Base-by-base conservation (phyloP, 2,888 invertebrate species). In the Ectobius pallidus region DNA sequence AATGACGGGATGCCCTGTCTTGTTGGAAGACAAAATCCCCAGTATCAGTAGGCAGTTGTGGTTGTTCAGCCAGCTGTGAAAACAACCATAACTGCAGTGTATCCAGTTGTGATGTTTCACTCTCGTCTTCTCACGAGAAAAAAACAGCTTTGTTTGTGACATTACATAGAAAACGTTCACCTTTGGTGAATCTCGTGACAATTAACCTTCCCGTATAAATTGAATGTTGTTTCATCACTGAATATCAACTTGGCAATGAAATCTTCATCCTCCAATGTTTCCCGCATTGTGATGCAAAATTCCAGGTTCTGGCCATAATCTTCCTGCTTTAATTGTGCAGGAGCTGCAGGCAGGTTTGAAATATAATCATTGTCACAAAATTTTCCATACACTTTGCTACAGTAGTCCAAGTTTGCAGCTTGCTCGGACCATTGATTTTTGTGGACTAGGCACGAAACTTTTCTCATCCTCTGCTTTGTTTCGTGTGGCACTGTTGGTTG, bases 131-230 rank as follows among this genome's bases (percentile, higher is more conserved):
- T 16, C 27, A 14, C 25, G 27, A 58, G 27, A 58, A 27, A 30
- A 58, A 58, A 58, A 58, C 27, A 58, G 27, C 16, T 58, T 58
- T 58, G 27, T 58, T 14, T 58, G 61, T 61, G 61, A 61, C 61
- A 61, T 20, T 22, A 6, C 52, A 55, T 9, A 22, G 52, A 55
- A 20, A 22, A 9, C 52, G 22, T 55, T 55, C 3, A 7, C 1
- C 14, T 52, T 52, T 52, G 52, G 52, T 6, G 2, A 3, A 18
- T 52, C 52, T 22, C n/a, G 25, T 58, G 61, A 61, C 30, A 7
- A 30, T 61, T 30, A 61, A 61, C 27, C 30, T 3, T 30, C 27
- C 61, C 30, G 14, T 11, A 61, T 61, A 61, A 30, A 34, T 34
- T 6, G 6, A 49, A 49, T n/a, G 49, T 49, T 49, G 18, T 20